Evolutionary conservation across 2,797 vertebrate species (phyloP).

Genomic region (Falco cherrug): DNA sequence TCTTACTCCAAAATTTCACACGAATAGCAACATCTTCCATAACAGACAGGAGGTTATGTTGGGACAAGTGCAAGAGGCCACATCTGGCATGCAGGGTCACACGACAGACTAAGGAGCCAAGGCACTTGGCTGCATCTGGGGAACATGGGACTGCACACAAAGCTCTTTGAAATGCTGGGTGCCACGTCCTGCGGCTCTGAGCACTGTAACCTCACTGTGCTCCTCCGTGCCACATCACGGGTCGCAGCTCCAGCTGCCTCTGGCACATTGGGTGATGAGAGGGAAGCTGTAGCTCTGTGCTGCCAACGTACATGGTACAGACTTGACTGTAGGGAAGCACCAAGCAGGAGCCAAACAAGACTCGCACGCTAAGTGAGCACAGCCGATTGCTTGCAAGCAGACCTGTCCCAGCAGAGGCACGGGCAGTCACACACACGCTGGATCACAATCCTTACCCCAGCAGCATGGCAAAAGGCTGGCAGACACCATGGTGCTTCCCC

Average conservation of each 20-base stretch:
- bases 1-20: neutral
- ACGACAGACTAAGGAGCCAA: neutral
- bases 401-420: neutral
- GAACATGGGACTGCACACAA: neutral
- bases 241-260: neutral
- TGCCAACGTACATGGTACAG: rapidly evolving
- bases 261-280: rapidly evolving
- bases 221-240: rapidly evolving
- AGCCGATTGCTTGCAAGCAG: neutral
- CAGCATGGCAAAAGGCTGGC: neutral
- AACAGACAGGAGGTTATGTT: neutral
- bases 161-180: rapidly evolving
- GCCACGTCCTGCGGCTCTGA: rapidly evolving
- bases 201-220: rapidly evolving
- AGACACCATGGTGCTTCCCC: neutral
- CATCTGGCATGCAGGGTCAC: constrained; percentile 3
- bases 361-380: rapidly evolving
- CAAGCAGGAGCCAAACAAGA: neutral
- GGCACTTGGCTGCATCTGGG: neutral
- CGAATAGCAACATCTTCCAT: neutral
- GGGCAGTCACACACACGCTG: rapidly evolving
- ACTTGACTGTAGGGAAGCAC: neutral
- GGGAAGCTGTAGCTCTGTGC: neutral
- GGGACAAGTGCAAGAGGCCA: constrained; percentile 30
- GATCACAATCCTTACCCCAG: neutral